phyloP scores from a whole-genome alignment of 2,797 vertebrate species.

The Sus cebifrons region DNA sequence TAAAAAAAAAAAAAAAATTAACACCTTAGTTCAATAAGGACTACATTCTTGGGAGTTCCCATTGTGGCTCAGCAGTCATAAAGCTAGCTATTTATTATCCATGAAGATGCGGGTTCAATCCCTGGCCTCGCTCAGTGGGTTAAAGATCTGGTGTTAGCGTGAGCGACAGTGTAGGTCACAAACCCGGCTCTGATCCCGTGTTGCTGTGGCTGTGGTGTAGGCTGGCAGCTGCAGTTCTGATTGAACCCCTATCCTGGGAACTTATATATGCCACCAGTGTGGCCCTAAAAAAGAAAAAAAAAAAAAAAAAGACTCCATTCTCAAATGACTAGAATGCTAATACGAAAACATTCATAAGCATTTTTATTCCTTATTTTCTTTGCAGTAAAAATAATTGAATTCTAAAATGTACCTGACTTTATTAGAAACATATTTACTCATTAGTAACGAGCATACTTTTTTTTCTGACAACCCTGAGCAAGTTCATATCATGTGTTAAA shows the following conservation, averaged over 20 bases:
- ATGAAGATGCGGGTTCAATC: too few relatives aligned
- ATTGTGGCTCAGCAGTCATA: too few relatives aligned
- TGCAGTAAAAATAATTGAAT: not conserved
- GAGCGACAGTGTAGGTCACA: too few relatives aligned
- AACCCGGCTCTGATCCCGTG: too few relatives aligned
- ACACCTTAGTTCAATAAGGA: not conserved
- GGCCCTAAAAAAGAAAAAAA: not conserved
- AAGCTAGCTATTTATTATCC: too few relatives aligned
- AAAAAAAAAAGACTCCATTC: not conserved
- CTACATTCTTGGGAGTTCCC: not conserved
- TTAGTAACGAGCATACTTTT: not conserved
- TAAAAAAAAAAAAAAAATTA: not conserved
- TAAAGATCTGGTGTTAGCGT: too few relatives aligned
- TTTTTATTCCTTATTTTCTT: not conserved
- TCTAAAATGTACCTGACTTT: not conserved
- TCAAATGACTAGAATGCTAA: not conserved
- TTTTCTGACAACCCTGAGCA: not conserved
- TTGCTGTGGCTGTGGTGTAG: too few relatives aligned
- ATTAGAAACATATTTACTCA: slow-evolving; percentile 23
- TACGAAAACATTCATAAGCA: not conserved
- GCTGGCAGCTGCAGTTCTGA: too few relatives aligned
- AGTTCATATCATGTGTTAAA: not conserved
- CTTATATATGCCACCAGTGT: too few relatives aligned
- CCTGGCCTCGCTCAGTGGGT: too few relatives aligned
- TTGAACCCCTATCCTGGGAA: too few relatives aligned